Base-by-base conservation (phyloP, 2,797 vertebrate species). In the Fistularia commersonii region DNA sequence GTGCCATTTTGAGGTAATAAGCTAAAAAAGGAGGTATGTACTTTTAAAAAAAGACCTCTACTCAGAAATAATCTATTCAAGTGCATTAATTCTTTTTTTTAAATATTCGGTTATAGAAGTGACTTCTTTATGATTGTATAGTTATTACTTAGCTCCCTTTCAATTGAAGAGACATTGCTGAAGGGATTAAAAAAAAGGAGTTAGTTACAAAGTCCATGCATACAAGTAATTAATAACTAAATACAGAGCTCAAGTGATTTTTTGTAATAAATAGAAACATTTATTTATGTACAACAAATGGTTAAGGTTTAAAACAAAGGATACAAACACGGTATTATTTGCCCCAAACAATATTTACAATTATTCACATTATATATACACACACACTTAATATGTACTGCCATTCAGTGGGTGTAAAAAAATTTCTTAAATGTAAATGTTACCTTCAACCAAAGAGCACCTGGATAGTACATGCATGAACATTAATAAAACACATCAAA, bases 221-320 rank as follows among this genome's bases (percentile, higher is more conserved):
- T 23, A 1, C 35, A 1, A 42, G 3, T 45, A 6, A 45, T 36
- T 6, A 58, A 40, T 66, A 64, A 67, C 2, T 12, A 32, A 66
- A 42, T 6, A 9, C 51, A 54, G 47, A 63, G 8, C 46, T 15
- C 8, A 12, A 40, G 35, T 54, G 15, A 82, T 77, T 85, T 77
- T 85, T 42, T 56, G 67, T 60, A 87, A 88, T 90, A 90, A 91
- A 90, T 89, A 89, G 54, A 87, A 68, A 49, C 54, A 74, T 84
- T 88, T 85, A 76, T 85, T 86, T 81, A 66, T 82, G 39, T 80
- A 84, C 82, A 86, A 40, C 53, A 70, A 52, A 73, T 48, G 35
- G 70, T 74, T 33, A 38, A 70, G 44, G 63, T 72, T 56, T 47
- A 71, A 49, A 78, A 61, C 49, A 66, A 63, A 54, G 32, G 41